Evolutionary conservation across 2,113 vertebrate genomes (phyloP).

Genomic region (Takifugu bimaculatus): DNA sequence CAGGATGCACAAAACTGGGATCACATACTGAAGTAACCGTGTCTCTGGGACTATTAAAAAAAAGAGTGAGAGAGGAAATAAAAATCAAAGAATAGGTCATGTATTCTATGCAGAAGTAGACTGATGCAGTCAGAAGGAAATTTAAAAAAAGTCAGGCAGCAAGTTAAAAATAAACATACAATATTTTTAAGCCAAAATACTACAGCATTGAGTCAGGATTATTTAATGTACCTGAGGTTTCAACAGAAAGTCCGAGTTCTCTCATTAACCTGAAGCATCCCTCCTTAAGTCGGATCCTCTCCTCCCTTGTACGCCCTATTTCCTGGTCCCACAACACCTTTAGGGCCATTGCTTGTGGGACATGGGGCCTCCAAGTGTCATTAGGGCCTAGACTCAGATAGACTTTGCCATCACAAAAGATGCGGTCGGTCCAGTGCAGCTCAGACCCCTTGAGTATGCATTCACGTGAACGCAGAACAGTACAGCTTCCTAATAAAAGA

Average conservation of each 20-base stretch:
- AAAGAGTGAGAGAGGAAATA: neutral
- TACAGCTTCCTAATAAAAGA: constrained; percentile 37
- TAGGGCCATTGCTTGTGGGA: constrained; percentile 26
- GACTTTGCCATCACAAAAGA: constrained; percentile 44
- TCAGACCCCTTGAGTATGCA: constrained; percentile 51
- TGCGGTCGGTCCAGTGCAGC: constrained; percentile 47
- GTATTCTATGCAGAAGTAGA: too few species aligned
- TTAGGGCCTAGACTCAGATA: constrained; percentile 47
- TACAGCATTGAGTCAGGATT: neutral
- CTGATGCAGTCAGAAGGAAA: too few species aligned
- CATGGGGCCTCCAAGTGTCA: constrained; percentile 41
- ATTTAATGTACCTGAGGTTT: constrained; percentile 30
- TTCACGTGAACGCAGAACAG: constrained; percentile 45
- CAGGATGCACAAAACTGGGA: constrained; percentile 34
- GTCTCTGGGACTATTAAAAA: constrained; percentile 23
- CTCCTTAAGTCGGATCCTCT: constrained; percentile 37
- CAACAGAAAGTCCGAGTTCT: constrained; percentile 36
- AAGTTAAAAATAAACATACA: neutral
- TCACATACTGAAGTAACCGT: constrained; percentile 24
- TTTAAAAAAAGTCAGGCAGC: too few species aligned
- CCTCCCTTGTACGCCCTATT: constrained; percentile 9
- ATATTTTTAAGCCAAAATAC: neutral
- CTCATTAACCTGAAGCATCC: constrained; percentile 50
- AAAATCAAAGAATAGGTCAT: neutral
- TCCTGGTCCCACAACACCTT: constrained; percentile 42